Evolutionary conservation across 2,888 invertebrate genomes (phyloP).

Genomic region (Hedya salicella): DNA sequence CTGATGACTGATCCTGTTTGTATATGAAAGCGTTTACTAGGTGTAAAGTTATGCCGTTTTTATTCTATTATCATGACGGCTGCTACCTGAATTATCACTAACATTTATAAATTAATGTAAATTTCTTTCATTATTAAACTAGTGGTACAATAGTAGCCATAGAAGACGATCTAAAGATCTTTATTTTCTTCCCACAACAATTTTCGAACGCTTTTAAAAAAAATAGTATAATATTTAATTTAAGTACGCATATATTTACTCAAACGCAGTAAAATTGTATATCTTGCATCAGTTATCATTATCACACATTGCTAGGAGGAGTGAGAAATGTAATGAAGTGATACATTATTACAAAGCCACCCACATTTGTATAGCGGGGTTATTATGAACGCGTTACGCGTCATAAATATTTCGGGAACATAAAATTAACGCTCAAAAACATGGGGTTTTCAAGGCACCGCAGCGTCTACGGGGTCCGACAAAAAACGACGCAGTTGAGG

Average conservation of each 20-base stretch:
- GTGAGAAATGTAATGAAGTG: conserved; percentile 73
- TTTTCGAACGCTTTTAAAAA: background rate
- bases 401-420: conserved; percentile 85
- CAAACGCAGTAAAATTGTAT: background rate
- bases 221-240: background rate
- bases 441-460: conserved; percentile 82
- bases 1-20: conserved; percentile 73
- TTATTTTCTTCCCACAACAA: background rate
- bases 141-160: background rate
- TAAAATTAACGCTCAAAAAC: conserved; percentile 85
- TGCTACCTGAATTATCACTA: conserved; percentile 7
- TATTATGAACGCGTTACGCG: conserved; percentile 82
- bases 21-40: conserved; percentile 48
- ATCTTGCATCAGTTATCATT: conserved; percentile 8
- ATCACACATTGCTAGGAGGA: conserved; percentile 44
- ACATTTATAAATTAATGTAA: conserved; percentile 5
- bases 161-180: background rate
- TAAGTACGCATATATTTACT: background rate
- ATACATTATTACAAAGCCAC: conserved; percentile 79
- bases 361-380: conserved; percentile 82
- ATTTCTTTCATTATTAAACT: background rate
- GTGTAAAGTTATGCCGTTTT: conserved; percentile 37
- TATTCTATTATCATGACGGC: conserved; percentile 28
- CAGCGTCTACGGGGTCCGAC: conserved; percentile 77
- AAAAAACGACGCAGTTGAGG: conserved; percentile 78